Conservation (phyloP, 1,140 invertebrate species). For the Listronotus bonariensis region DNA sequence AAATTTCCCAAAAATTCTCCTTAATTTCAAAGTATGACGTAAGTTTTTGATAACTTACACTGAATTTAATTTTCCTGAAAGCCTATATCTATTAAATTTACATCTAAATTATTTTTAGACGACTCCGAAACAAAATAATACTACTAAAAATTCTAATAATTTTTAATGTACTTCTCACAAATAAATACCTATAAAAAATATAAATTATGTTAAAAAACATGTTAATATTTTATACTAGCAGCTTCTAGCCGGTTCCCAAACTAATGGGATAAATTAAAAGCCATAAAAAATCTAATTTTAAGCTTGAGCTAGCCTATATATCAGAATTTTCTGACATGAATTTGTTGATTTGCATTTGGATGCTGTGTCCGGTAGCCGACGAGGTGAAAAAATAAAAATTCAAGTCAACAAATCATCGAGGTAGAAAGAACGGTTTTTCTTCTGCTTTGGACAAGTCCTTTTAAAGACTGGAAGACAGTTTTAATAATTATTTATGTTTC, state of each 20-base stretch:
- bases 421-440: slow-evolving; percentile 31
- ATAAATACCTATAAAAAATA: not conserved
- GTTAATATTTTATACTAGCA: not conserved
- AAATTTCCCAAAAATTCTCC: too few relatives aligned
- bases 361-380: slow-evolving; percentile 36
- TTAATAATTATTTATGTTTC: slow-evolving; percentile 32
- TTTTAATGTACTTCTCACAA: too few relatives aligned
- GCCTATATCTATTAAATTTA: too few relatives aligned
- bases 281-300: slow-evolving; percentile 40
- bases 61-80: too few relatives aligned
- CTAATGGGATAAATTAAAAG: slow-evolving; percentile 9
- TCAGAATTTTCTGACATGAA: slow-evolving; percentile 42
- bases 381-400: slow-evolving; percentile 30
- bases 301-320: slow-evolving; percentile 43
- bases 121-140: too few relatives aligned
- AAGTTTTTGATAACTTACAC: too few relatives aligned
- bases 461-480: slow-evolving; percentile 20
- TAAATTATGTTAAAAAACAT: too few relatives aligned
- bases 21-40: too few relatives aligned
- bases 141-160: too few relatives aligned
- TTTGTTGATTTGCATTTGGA: slow-evolving; percentile 46
- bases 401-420: slow-evolving; percentile 41
- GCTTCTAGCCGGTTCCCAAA: slow-evolving; percentile 16
- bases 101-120: too few relatives aligned
- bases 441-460: slow-evolving; percentile 23